Evolutionary conservation across 2,888 invertebrate species (phyloP).

Genomic region (Allolobophora icterica): DNA sequence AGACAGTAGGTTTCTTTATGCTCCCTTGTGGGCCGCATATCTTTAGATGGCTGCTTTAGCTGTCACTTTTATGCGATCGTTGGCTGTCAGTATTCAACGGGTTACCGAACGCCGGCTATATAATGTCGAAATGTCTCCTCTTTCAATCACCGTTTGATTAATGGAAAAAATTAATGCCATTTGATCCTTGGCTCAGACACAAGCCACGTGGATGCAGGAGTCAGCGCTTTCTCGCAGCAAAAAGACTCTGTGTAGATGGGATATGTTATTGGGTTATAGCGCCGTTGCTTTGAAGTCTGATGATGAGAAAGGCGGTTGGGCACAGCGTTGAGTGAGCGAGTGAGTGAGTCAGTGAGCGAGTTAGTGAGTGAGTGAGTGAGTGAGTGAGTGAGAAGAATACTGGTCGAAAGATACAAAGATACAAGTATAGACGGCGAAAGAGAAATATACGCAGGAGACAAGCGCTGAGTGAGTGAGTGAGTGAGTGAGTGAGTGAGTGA

Average conservation of each 20-base stretch:
- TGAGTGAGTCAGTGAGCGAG: background rate
- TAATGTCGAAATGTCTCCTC: background rate
- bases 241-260: background rate
- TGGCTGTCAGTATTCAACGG: background rate
- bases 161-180: background rate
- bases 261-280: background rate
- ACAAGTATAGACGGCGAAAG: background rate
- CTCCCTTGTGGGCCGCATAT: background rate
- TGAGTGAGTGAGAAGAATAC: background rate
- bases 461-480: background rate
- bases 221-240: background rate
- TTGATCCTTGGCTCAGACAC: background rate
- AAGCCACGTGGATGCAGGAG: background rate
- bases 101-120: background rate
- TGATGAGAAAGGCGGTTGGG: background rate
- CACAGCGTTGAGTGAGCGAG: background rate
- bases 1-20: background rate
- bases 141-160: slow-evolving; percentile 17
- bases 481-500: too few species aligned
- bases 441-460: background rate
- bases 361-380: background rate
- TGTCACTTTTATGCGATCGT: background rate
- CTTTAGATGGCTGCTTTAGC: background rate
- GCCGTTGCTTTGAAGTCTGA: background rate
- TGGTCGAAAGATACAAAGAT: background rate